Evolutionary conservation across 2,888 invertebrate genomes (phyloP), one percentile per base, ranked within the genome.

Genomic region (Drosophila falleni): DNA sequence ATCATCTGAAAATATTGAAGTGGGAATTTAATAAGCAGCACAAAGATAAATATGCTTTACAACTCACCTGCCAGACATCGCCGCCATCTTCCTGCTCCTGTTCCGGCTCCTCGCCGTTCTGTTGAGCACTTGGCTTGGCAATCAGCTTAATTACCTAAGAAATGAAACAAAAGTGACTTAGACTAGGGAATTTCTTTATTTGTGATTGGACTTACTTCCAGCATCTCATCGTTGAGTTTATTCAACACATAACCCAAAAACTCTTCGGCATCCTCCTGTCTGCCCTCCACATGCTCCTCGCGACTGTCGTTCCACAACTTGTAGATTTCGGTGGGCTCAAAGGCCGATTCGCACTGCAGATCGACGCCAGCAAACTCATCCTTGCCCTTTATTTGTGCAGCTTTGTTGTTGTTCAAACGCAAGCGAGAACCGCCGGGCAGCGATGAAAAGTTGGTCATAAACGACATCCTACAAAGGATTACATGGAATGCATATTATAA

Each of bases 241-340:
- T 98, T 99, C 26, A 99, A 94, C 72, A 99, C 94, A 91, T 97
- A 97, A 8, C 98, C 97, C 2, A 99, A 94, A 93, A 99, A 98
- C 92, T 99, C 99, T 92, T 99, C 99, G 0, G 99, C 99, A 93
- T 99, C 99, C 91, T 99, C 98, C 92, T 99, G 99, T 19, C 97
- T 94, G 0, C 98, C 98, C 92, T 97, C 97, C 58, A 97, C 96
- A 72, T 92, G 90, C 46, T 95, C 94, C 80, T 95, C 94, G 2
- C 96, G 94, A 39, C 96, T 95, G 47, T 96, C 96, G 74, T 96
- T 95, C 89, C 98, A 94, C 93, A 98, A 95, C 75, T 96, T 96
- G 89, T 97, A 96, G 15, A 98, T 96, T 80, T 96, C 96, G 58
- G 95, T 94, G n/a, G 98, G 98, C 91, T 98, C 98, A 80, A 98